Base-by-base conservation (phyloP, 2,888 invertebrate species). In the Romanomermis culicivorax region DNA sequence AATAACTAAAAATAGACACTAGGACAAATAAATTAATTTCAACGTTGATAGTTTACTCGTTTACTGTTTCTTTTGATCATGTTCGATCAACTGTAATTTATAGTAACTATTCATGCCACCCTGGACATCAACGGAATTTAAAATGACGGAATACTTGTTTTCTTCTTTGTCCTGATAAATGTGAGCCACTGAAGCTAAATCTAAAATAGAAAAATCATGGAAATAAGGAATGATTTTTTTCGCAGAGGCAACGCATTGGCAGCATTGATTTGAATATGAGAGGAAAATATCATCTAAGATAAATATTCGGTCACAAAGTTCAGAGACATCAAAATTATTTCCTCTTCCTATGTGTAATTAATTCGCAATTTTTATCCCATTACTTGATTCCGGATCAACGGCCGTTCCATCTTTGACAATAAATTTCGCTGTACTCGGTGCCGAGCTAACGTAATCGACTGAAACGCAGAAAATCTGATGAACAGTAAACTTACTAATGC, bases 21-120 rank as follows among this genome's bases (percentile, higher is more conserved):
- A 20, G 14, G 4, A 20, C 17, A 29, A 47, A 57, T 26, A 7
- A 2, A 36, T n/a, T 25, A 56, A 58, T 17, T 1, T 43, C 20
- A 26, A 54, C 20, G 25, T 11, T n/a, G n/a, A n/a, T n/a, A n/a
- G n/a, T n/a, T n/a, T n/a, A 49, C 2, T 25, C 7, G 52, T 48
- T 45, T 36, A 85, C 76, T 71, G 75, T 14, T 75, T 72, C 24
- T 70, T 71, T 1, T 66, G 71, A 66, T 91, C 86, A 2, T 79
- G 72, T 67, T 88, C 78, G 53, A 97, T 73, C 51, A 93, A 71
- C 70, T 97, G 95, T 53, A 97, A 64, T 68, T 93, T 95, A 73
- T 95, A 97, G 70, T 76, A 97, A 1, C 88, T 88, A 72, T 97
- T 97, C 68, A 81, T 83, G 61, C 85, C 83, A 1, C 75, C 76